Evolutionary conservation across 2,113 vertebrate genomes (phyloP), one percentile per base, ranked within the genome.

Genomic region (Lophochroa leadbeateri): DNA sequence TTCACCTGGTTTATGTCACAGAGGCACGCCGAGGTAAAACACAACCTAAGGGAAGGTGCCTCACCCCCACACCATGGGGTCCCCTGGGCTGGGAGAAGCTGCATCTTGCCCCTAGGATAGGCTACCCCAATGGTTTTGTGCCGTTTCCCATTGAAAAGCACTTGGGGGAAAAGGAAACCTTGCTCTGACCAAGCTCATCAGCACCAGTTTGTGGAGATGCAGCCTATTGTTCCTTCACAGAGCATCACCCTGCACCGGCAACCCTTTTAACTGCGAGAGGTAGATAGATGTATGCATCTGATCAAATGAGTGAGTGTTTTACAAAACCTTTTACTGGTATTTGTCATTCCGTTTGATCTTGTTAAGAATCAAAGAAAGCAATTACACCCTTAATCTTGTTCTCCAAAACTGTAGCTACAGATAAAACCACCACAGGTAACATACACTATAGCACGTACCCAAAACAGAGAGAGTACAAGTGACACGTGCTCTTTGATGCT

Each of bases 381-480:
- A 95, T 96, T 94, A 93, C 96, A 86, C 35, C 92, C 94, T 86
- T 93, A 95, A 95, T 96, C 96, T 88, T 29, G 76, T 60, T 71
- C 88, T 53, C 0, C 57, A 47, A 68, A 90, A 95, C 90, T 86
- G 90, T 65, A 94, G 90, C 88, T 96, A 58, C 88, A 88, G 92
- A 94, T 86, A 67, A 83, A 95, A 35, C 63, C 89, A 82, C 19
- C 43, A 14, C 9, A 1, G 58, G 89, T 91, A 90, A 29, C 65
- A 11, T 4, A 7, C 2, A 11, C 43, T 23, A 14, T 7, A 58
- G 87, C 78, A 49, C 0, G 0, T 64, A 37, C 65, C 10, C 70
- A 55, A 89, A 75, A 84, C 70, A 91, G 39, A 37, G 29, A 21
- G 84, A 85, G 79, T 2, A 58, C 16, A 74, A 86, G 10, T 12